Evolutionary conservation across 2,113 vertebrate genomes (phyloP).

Genomic region (Mastomys natalensis): DNA sequence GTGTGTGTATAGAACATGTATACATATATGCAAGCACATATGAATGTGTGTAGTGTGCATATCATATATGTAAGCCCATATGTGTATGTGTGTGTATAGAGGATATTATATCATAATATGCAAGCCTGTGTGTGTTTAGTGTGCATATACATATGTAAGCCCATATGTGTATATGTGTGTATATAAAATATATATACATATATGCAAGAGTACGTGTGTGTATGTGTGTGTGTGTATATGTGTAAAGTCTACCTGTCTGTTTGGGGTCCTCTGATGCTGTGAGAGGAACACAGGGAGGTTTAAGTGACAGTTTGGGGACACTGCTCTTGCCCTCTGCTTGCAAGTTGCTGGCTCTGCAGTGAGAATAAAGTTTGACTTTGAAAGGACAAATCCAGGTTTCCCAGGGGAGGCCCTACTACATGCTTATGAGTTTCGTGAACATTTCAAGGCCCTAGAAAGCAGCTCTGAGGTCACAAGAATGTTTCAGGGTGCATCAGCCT

Average conservation of each 20-base stretch:
- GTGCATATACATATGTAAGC: too few species aligned
- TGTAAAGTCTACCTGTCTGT: not conserved
- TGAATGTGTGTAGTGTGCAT: not conserved
- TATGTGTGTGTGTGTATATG: fast-evolving
- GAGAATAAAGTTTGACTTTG: not conserved
- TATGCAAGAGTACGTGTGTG: not conserved
- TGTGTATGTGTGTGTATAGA: not conserved
- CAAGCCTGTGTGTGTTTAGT: too few species aligned
- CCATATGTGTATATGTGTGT: too few species aligned
- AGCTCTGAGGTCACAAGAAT: fast-evolving
- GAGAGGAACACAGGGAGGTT: not conserved
- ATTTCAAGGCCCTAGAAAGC: not conserved
- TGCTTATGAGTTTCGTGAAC: not conserved
- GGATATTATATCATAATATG: too few species aligned
- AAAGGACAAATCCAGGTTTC: not conserved
- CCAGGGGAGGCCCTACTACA: not conserved
- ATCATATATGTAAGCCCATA: too few species aligned
- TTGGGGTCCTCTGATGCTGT: not conserved
- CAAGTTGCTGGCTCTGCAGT: not conserved
- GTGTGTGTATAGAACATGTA: too few species aligned
- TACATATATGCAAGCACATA: too few species aligned
- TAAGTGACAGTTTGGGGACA: not conserved
- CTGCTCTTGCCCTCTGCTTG: not conserved
- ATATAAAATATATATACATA: too few species aligned
- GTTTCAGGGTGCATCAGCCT: not conserved